Base-by-base conservation (phyloP, 2,888 invertebrate species). In the Agrochola litura region DNA sequence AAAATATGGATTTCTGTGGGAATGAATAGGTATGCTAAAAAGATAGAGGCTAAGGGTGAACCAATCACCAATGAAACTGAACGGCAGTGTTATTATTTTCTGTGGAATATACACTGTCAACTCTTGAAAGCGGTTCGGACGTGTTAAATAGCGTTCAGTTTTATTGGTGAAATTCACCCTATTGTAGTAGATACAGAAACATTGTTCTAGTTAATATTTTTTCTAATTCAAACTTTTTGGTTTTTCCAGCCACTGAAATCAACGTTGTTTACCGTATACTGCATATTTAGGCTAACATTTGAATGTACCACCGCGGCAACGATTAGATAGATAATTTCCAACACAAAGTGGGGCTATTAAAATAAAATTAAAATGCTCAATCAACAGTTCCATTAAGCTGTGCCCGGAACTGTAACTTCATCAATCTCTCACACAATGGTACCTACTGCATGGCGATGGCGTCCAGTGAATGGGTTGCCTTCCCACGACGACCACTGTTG, bases 351-450 rank as follows among this genome's bases (percentile, higher is more conserved):
- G 5, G 0, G 19, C 37, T 37, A 61, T 83, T 49, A 58, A 54
- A 67, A 61, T 30, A 22, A 37, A 61, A 76, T 84, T 56, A 68
- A 76, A 76, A 16, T 22, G 43, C 22, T 49, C 69, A 63, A 43
- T 73, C n/a, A 69, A 46, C 30, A 56, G 16, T 60, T 37, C 8
- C 22, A 60, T 43, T 76, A 37, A 68, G 68, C 68, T 68, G 65
- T 72, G 64, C 19, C 73, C 75, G 79, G 84, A 83, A 75, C 78
- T 76, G 64, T 14, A 67, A 63, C 16, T 82, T 69, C 86, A 84
- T 83, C 84, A 80, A 86, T 84, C 86, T 84, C 61, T 1, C 43
- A 52, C 74, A 83, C 73, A 86, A 76, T 71, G 41, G 25, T 16
- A 9, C 46, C 56, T 56, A 25, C 30, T 49, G 74, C 30, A 10